Base-by-base conservation (phyloP, 2,888 invertebrate species). In the Tachina lurida region DNA sequence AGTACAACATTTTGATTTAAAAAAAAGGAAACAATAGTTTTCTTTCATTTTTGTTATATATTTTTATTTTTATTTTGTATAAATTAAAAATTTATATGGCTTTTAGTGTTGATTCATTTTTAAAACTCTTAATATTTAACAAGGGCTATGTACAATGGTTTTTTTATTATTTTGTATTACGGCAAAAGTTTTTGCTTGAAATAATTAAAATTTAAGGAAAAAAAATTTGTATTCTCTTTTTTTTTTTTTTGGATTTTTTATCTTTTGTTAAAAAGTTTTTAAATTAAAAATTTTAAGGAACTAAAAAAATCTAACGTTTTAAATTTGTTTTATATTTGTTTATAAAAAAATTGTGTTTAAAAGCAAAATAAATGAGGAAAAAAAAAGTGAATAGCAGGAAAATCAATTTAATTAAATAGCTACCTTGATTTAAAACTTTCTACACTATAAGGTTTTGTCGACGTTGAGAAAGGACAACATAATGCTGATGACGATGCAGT, bases 111-210 rank as follows among this genome's bases (percentile, higher is more conserved):
- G 22, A 12, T 52, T 71, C 31, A 4, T 63, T 15, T 52, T 77
- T 80, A 83, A 85, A 87, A 87, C 65, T 84, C 84, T 85, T 87
- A 80, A 77, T 77, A 84, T 87, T 76, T 84, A 87, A 87, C 87
- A 87, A 87, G 74, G 58, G 79, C 75, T 86, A 86, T 86, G 5
- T 86, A 86, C 86, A 86, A 75, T 75, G 79, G 82, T 73, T 76
- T 43, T 45, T 0, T 31, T 31, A 7, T 31, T 7, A 31, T 31
- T 10, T n/a, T 49, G n/a, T 56, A 17, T 63, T 54, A 54, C n/a
- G 17, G n/a, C 52, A 41, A 47, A 47, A 17, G 2, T 10, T 68
- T 70, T 58, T 56, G 13, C 31, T 41, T 9, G 3, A 76, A 75
- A 62, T 68, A 22, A 31, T 62, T 39, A 49, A 75, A 65, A 73